These are phyloP conservation scores for Drosophila tani DNA, from an alignment of 1,140 invertebrate species.

Conservation along the genomic window DNA sequence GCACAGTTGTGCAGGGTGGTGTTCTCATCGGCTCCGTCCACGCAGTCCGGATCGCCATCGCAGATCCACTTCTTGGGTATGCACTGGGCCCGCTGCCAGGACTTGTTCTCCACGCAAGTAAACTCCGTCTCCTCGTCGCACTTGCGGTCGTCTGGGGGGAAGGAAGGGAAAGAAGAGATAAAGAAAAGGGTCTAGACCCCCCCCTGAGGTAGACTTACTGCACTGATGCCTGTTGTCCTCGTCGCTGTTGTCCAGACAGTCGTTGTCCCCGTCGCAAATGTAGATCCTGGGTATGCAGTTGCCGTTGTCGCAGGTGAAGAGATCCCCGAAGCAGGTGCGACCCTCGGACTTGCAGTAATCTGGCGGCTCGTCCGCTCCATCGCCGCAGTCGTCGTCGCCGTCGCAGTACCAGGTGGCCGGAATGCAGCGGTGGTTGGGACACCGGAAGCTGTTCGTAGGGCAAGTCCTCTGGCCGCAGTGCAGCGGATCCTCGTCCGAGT, in stretches of 20 bases:
- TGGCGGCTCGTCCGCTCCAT: slow-evolving; percentile 95
- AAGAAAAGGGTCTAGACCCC: neutral
- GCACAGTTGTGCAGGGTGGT: slow-evolving; percentile 92
- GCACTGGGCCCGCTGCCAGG: slow-evolving; percentile 96
- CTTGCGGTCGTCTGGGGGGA: slow-evolving; percentile 90
- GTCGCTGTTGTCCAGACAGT: slow-evolving; percentile 97
- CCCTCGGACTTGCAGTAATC: slow-evolving; percentile 97
- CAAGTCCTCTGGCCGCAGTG: slow-evolving; percentile 95
- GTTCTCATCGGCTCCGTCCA: slow-evolving; percentile 98
- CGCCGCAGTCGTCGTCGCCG: slow-evolving; percentile 93
- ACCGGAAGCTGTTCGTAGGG: slow-evolving; percentile 95
- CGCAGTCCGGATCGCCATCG: slow-evolving; percentile 98
- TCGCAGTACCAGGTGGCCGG: slow-evolving; percentile 97
- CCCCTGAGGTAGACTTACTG: slow-evolving; percentile 87
- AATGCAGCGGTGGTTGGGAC: slow-evolving; percentile 94
- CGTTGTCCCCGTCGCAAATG: slow-evolving; percentile 96
- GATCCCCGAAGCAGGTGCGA: slow-evolving; percentile 97
- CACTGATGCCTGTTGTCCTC: slow-evolving; percentile 96
- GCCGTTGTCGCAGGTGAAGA: slow-evolving; percentile 98
- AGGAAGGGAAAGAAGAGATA: no score
- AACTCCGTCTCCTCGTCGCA: slow-evolving; percentile 97
- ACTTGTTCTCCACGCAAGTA: slow-evolving; percentile 94
- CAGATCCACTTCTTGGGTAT: slow-evolving; percentile 97
- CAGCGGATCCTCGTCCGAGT: slow-evolving; percentile 96
- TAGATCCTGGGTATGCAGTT: slow-evolving; percentile 98